These are phyloP conservation scores for Atrichornis clamosus DNA, from an alignment of 2,113 vertebrate genomes.

Conservation along the genomic window DNA sequence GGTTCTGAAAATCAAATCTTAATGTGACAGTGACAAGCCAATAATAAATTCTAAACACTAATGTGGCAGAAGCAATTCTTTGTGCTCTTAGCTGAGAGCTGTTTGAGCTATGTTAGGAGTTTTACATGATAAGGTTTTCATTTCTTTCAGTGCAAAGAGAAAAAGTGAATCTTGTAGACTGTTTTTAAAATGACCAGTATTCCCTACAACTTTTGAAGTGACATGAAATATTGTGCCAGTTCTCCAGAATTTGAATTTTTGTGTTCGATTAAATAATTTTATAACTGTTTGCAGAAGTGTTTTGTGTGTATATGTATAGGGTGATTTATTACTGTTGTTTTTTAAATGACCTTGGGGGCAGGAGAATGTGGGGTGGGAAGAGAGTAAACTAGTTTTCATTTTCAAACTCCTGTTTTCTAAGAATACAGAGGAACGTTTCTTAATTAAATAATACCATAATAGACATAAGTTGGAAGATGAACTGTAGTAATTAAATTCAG, in stretches of 20 bases:
- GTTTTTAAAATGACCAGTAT: neutral
- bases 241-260: neutral
- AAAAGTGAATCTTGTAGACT: neutral
- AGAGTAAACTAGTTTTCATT: neutral
- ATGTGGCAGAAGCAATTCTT: neutral
- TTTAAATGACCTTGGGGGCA: neutral
- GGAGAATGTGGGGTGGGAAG: neutral
- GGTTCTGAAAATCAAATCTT: neutral
- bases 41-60: neutral
- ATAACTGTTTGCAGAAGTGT: neutral
- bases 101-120: neutral
- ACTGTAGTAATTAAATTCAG: neutral
- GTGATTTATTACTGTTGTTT: neutral
- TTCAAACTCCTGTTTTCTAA: neutral
- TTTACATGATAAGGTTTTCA: neutral
- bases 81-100: neutral
- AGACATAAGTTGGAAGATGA: neutral
- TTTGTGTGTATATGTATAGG: neutral
- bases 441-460: neutral
- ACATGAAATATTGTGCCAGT: neutral
- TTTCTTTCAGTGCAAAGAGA: neutral
- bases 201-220: neutral
- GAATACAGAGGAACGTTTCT: neutral
- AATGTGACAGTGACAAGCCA: neutral
- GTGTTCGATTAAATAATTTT: neutral